These are phyloP conservation scores for Eueides isabella DNA, from an alignment of 1,140 invertebrate genomes.

Conservation along the genomic window DNA sequence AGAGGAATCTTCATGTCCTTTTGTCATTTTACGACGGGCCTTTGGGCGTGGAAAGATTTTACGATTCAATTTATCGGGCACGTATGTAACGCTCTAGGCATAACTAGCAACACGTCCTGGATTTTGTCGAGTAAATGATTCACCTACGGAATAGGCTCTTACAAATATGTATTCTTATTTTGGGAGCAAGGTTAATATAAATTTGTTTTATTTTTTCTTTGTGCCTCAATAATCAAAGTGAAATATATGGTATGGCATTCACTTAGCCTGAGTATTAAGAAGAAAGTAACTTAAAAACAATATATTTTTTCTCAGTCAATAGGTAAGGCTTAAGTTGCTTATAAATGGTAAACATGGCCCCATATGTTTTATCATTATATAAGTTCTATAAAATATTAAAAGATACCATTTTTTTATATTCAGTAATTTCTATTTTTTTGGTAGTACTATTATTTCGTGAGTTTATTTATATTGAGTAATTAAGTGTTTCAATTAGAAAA, in stretches of 20 bases:
- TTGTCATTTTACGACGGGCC: conserved; percentile 18
- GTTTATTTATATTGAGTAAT: no score
- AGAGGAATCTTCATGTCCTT: conserved; percentile 18
- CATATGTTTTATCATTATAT: no score
- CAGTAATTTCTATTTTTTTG: no score
- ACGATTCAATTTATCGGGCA: conserved; percentile 18
- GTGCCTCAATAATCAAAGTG: not conserved
- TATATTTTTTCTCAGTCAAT: not conserved
- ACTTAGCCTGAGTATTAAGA: not conserved
- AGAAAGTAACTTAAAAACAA: not conserved
- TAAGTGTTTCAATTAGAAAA: no score
- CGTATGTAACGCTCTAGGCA: not conserved
- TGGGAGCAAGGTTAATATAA: not conserved
- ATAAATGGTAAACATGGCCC: no score
- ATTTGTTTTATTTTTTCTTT: not conserved
- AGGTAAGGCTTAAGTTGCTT: not conserved
- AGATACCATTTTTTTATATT: no score
- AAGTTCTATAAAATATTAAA: no score
- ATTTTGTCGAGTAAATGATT: not conserved
- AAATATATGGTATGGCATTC: not conserved
- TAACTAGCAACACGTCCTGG: not conserved
- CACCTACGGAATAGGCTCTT: not conserved
- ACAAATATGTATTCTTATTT: not conserved
- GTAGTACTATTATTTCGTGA: no score
- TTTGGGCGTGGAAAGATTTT: conserved; percentile 21